Evolutionary conservation across 1,140 invertebrate genomes (phyloP).

Genomic region (Drosophila pachea): DNA sequence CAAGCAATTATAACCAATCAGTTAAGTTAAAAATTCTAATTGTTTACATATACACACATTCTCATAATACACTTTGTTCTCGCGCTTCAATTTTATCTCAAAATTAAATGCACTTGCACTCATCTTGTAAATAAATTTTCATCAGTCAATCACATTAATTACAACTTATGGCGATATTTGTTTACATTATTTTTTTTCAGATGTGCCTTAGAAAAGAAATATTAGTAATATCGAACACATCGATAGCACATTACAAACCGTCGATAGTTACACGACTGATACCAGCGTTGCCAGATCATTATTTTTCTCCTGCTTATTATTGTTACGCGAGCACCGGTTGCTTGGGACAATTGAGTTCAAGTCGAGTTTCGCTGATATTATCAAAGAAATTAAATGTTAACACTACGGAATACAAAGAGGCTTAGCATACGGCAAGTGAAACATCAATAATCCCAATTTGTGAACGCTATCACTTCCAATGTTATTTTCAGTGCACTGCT

Average conservation of each 20-base stretch:
- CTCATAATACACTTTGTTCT: slow-evolving; percentile 78
- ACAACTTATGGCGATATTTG: slow-evolving; percentile 15
- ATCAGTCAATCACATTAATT: background rate
- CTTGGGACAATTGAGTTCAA: slow-evolving; percentile 16
- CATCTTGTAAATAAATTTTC: slow-evolving; percentile 46
- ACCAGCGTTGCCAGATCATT: slow-evolving; percentile 15
- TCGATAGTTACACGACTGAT: slow-evolving; percentile 12
- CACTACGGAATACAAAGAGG: slow-evolving; percentile 38
- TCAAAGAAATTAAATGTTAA: slow-evolving; percentile 61
- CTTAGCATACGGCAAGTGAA: slow-evolving; percentile 37
- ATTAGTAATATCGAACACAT: background rate
- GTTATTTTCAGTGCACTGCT: slow-evolving; percentile 38
- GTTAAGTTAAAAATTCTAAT: background rate
- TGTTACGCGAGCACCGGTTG: slow-evolving; percentile 62
- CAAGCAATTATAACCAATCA: background rate
- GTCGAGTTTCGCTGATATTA: slow-evolving; percentile 38
- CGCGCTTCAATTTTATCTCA: slow-evolving; percentile 75
- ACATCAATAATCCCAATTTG: background rate
- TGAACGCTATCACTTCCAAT: background rate
- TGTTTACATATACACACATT: slow-evolving; percentile 54
- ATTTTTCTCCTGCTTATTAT: slow-evolving; percentile 35
- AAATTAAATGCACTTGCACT: slow-evolving; percentile 57
- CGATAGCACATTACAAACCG: background rate
- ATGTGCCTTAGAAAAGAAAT: background rate
- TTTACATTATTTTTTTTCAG: slow-evolving; percentile 25